phyloP scores from a whole-genome alignment of 2,113 vertebrate species.

The western clawed frog (Xenopus tropicalis) region DNA sequence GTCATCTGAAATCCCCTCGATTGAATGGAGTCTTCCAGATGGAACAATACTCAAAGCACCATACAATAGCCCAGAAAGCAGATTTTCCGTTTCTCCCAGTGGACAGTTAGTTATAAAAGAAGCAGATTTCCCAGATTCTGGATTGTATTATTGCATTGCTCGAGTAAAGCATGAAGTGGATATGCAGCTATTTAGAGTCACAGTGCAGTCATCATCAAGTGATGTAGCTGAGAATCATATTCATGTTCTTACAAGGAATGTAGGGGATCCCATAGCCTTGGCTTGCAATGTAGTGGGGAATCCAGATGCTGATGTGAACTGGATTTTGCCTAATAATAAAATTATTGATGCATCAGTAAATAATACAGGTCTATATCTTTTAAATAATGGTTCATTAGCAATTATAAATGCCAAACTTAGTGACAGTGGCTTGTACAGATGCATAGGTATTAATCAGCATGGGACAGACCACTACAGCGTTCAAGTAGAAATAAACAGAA shows the following conservation, averaged over 20 bases:
- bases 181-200: slow-evolving; percentile 61
- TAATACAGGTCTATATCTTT: slow-evolving; percentile 58
- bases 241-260: slow-evolving; percentile 55
- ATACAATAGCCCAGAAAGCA: slow-evolving; percentile 52
- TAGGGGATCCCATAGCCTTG: slow-evolving; percentile 63
- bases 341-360: slow-evolving; percentile 62
- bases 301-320: slow-evolving; percentile 78
- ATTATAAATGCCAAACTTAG: slow-evolving; percentile 61
- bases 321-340: slow-evolving; percentile 75
- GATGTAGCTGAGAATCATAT: slow-evolving; percentile 53
- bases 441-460: slow-evolving; percentile 77
- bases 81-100: slow-evolving; percentile 63
- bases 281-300: slow-evolving; percentile 65
- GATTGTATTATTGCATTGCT: slow-evolving; percentile 78
- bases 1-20: slow-evolving; percentile 65
- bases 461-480: slow-evolving; percentile 71
- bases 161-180: slow-evolving; percentile 65
- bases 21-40: slow-evolving; percentile 79
- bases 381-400: slow-evolving; percentile 69
- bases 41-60: slow-evolving; percentile 69
- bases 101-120: slow-evolving; percentile 68
- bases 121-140: slow-evolving; percentile 65
- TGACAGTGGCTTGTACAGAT: slow-evolving; percentile 81
- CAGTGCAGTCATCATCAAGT: slow-evolving; percentile 64
- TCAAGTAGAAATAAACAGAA: slow-evolving; percentile 62